Evolutionary conservation across 2,888 invertebrate genomes (phyloP).

Genomic region (Stictocephala bisonia): DNA sequence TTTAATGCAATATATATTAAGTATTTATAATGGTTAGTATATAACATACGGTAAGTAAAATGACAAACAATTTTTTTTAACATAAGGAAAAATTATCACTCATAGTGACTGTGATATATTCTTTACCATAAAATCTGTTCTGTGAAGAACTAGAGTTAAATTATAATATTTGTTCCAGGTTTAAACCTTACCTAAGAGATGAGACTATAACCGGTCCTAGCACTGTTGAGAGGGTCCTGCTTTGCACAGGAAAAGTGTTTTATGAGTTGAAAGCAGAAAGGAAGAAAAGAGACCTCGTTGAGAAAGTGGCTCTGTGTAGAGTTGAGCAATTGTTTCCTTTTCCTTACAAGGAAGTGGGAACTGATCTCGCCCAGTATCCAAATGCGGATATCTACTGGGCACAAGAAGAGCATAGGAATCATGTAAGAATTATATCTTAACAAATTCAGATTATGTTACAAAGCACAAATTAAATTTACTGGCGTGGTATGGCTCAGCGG

Average conservation of each 20-base stretch:
- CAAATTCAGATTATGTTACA: too few relatives aligned
- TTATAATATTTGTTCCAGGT: constrained; percentile 23
- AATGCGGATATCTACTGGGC: constrained; percentile 87
- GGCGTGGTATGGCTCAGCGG: too few relatives aligned
- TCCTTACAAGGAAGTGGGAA: constrained; percentile 83
- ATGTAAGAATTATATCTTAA: constrained; percentile 76
- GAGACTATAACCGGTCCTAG: constrained; percentile 50
- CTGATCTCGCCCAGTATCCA: constrained; percentile 78
- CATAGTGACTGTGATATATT: too few relatives aligned
- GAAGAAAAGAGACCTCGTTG: constrained; percentile 74
- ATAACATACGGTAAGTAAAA: too few relatives aligned
- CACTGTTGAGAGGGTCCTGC: constrained; percentile 78
- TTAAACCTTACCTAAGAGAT: constrained; percentile 41
- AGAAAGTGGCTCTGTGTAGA: constrained; percentile 83
- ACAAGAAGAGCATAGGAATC: constrained; percentile 96
- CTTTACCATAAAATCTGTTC: too few relatives aligned
- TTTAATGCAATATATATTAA: too few relatives aligned
- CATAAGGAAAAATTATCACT: too few relatives aligned
- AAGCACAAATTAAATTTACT: too few relatives aligned
- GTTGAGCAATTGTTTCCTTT: constrained; percentile 90
- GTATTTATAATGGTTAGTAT: too few relatives aligned
- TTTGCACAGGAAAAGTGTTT: constrained; percentile 87
- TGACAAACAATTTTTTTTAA: too few relatives aligned
- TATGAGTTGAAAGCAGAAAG: constrained; percentile 82
- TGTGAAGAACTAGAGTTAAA: not conserved